Conservation (phyloP, 2,113 vertebrate genomes). For the Apeltes quadracus region DNA sequence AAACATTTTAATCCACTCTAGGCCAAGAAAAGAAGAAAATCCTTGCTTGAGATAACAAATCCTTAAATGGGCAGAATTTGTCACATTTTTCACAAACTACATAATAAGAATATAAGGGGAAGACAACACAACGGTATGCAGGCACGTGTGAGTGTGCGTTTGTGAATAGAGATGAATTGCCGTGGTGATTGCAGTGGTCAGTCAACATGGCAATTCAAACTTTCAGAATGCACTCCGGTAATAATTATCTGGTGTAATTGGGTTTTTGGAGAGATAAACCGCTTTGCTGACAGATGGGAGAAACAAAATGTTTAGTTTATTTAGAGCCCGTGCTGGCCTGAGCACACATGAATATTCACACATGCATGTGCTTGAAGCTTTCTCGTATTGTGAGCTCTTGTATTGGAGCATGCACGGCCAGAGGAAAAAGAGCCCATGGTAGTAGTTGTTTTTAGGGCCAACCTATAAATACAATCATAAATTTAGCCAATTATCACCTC, state of each 20-base stretch:
- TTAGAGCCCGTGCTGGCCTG: constrained; percentile 42
- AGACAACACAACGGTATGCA: constrained; percentile 41
- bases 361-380: constrained; percentile 33
- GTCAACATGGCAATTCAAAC: constrained; percentile 35
- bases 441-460: too few species aligned
- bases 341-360: constrained; percentile 53
- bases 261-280: constrained; percentile 63
- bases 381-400: constrained; percentile 40
- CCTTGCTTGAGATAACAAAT: constrained; percentile 65
- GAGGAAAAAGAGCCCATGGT: constrained; percentile 6
- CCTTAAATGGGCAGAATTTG: constrained; percentile 72
- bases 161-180: constrained; percentile 21
- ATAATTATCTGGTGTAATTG: constrained; percentile 63
- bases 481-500: too few species aligned
- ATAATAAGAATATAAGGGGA: constrained; percentile 37
- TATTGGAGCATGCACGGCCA: constrained; percentile 28
- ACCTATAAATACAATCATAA: too few species aligned
- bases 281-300: constrained; percentile 61
- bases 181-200: constrained; percentile 41
- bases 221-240: constrained; percentile 49
- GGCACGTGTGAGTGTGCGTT: constrained; percentile 2
- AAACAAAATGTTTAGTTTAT: constrained; percentile 52
- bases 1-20: constrained; percentile 50
- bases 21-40: constrained; percentile 42
- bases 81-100: constrained; percentile 59